Evolutionary conservation across 2,797 vertebrate genomes (phyloP).

Genomic region (Botia almorhae): DNA sequence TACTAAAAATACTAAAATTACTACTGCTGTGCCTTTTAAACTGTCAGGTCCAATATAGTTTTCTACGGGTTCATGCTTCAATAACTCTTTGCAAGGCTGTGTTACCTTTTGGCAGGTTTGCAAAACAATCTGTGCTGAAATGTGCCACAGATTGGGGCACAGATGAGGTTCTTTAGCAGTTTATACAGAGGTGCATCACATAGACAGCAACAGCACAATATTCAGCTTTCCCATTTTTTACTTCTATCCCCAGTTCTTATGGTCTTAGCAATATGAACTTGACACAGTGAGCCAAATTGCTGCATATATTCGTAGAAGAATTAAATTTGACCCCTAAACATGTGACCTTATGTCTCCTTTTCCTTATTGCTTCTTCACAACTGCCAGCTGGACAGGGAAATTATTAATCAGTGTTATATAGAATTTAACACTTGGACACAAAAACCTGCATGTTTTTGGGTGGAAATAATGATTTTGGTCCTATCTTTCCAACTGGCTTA

Average conservation of each 20-base stretch:
- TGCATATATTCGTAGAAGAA: background rate
- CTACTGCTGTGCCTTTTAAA: background rate
- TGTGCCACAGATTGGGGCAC: background rate
- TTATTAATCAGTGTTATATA: background rate
- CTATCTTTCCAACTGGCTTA: constrained; percentile 10
- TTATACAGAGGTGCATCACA: background rate
- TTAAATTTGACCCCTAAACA: background rate
- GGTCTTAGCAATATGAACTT: background rate
- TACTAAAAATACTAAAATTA: background rate
- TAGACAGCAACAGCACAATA: background rate
- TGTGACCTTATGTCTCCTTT: background rate
- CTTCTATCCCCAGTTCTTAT: background rate
- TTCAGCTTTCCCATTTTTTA: background rate
- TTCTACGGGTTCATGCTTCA: background rate
- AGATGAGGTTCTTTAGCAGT: background rate
- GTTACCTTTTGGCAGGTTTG: background rate
- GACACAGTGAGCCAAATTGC: background rate
- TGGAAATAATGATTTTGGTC: no score
- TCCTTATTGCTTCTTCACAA: background rate
- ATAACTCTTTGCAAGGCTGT: background rate
- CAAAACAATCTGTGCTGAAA: background rate
- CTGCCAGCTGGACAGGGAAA: background rate
- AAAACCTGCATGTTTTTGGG: no score
- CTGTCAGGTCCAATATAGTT: background rate
- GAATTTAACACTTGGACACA: background rate